A percentile compares a stretch with the other conserved stretches of the same genome.
Conservation (phyloP, 2,888 invertebrate species). For the Zygothrica quintamaculata region DNA sequence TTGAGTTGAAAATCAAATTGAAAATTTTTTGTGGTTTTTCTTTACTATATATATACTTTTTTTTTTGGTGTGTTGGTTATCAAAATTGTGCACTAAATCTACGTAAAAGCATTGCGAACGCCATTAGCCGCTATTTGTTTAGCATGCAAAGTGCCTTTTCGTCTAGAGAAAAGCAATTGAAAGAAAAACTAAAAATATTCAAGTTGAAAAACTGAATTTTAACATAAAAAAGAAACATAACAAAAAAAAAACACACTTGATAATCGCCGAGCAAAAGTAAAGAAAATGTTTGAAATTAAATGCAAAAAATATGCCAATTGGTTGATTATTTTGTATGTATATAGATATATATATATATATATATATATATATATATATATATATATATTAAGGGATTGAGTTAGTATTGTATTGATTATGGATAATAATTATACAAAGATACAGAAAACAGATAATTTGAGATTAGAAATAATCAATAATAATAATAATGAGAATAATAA, state of each 20-base stretch:
- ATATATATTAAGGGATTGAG: constrained; percentile 35
- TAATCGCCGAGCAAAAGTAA: constrained; percentile 24
- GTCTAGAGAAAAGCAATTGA: constrained; percentile 33
- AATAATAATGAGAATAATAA: too few relatives aligned
- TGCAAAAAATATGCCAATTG: constrained; percentile 55
- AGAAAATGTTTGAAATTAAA: constrained; percentile 28
- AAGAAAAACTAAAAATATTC: too few relatives aligned
- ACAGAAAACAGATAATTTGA: constrained; percentile 35
- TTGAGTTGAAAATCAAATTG: constrained; percentile 35
- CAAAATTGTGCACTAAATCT: constrained; percentile 50
- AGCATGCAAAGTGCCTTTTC: constrained; percentile 69
- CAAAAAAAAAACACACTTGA: constrained; percentile 40
- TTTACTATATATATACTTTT: too few relatives aligned
- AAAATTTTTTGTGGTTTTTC: constrained; percentile 47
- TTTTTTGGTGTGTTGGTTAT: constrained; percentile 26
- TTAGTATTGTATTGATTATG: constrained; percentile 7
- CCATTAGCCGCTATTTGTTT: constrained; percentile 55
- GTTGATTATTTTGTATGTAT: constrained; percentile 8
- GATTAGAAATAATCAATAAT: constrained; percentile 30
- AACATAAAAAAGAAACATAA: constrained; percentile 27
- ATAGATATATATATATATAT: constrained; percentile 27
- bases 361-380: too few relatives aligned
- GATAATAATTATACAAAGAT: constrained; percentile 16
- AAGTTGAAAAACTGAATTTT: constrained; percentile 11
- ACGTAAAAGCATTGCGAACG: constrained; percentile 68